Evolutionary conservation across 2,797 vertebrate species (phyloP).

Genomic region (Percopsis omiscomaycus): DNA sequence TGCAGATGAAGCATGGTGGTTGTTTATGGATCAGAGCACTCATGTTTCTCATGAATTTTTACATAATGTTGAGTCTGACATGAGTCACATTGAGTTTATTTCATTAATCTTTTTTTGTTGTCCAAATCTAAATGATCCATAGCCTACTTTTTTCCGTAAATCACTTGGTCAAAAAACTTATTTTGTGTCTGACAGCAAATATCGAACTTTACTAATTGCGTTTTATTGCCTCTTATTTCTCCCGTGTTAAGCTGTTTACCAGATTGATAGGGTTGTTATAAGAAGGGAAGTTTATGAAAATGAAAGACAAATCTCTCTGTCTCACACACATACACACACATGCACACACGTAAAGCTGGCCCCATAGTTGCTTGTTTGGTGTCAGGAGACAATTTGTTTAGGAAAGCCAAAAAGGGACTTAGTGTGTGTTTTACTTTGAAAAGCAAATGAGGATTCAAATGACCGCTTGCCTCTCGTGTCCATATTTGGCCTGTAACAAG

Average conservation of each 20-base stretch:
- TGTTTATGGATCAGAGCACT: constrained; percentile 61
- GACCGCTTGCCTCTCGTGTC: constrained; percentile 63
- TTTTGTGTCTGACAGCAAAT: constrained; percentile 34
- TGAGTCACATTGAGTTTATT: not conserved
- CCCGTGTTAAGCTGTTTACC: constrained; percentile 37
- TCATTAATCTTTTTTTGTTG: no score
- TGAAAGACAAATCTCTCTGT: constrained; percentile 70
- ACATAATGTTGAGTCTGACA: not conserved
- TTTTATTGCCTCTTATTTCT: constrained; percentile 22
- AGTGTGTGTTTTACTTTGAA: constrained; percentile 77
- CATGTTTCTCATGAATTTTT: constrained; percentile 36
- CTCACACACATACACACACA: constrained; percentile 8
- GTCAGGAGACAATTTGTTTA: constrained; percentile 76
- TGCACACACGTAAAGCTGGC: constrained; percentile 42
- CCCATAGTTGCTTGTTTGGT: constrained; percentile 28
- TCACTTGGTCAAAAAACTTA: constrained; percentile 33
- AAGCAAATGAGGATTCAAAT: constrained; percentile 84
- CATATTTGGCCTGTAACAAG: constrained; percentile 80
- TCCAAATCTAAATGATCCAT: not conserved
- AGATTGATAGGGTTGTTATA: constrained; percentile 68
- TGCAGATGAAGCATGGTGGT: constrained; percentile 69
- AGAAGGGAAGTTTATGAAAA: constrained; percentile 81
- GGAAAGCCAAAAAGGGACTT: constrained; percentile 76
- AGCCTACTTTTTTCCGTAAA: not conserved
- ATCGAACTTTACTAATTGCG: constrained; percentile 51